Evolutionary conservation across 2,888 invertebrate species (phyloP).

Genomic region (Diploptera punctata): DNA sequence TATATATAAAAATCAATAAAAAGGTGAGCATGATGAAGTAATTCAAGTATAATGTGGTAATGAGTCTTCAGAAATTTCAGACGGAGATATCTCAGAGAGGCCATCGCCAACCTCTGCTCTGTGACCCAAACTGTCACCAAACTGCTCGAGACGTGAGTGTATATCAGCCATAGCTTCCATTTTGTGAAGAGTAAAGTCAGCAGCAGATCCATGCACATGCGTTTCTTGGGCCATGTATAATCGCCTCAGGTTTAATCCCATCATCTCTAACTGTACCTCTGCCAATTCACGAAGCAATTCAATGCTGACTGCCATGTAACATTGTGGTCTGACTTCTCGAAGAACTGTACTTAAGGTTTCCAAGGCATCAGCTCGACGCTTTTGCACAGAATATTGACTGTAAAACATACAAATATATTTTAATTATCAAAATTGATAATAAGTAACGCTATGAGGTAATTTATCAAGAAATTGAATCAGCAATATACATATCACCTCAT

Average conservation of each 20-base stretch:
- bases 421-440: too few relatives aligned
- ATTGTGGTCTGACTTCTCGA: slow-evolving; percentile 62
- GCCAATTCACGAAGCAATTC: slow-evolving; percentile 61
- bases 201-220: background rate
- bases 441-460: too few relatives aligned
- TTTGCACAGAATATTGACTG: slow-evolving; percentile 63
- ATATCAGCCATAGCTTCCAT: background rate
- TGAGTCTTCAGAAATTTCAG: background rate
- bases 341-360: slow-evolving; percentile 64
- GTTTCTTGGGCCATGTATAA: slow-evolving; percentile 50
- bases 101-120: background rate
- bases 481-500: too few relatives aligned
- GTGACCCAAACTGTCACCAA: background rate
- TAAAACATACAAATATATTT: slow-evolving; percentile 12
- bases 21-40: too few relatives aligned
- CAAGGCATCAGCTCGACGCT: slow-evolving; percentile 64
- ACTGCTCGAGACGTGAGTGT: background rate
- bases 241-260: slow-evolving; percentile 66
- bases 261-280: slow-evolving; percentile 67
- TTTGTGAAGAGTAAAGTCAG: background rate
- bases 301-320: slow-evolving; percentile 57
- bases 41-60: background rate
- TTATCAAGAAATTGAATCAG: too few relatives aligned
- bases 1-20: too few relatives aligned
- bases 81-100: background rate